Evolutionary conservation across 2,797 vertebrate species (phyloP).

Genomic region (Parotocinclus haroldoi): DNA sequence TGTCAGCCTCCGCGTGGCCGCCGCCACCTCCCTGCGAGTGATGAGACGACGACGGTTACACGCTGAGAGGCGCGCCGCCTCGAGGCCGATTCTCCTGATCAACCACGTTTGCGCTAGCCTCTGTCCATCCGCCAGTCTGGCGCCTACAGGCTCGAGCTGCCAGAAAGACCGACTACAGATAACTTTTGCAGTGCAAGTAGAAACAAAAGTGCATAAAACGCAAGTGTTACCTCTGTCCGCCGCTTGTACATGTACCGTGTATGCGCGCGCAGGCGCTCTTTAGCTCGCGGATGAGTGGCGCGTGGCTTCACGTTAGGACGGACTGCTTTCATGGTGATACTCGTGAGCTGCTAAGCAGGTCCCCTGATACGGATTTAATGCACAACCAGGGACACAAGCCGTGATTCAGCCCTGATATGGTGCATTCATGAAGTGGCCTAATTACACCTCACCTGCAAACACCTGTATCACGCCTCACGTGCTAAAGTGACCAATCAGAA

Average conservation of each 20-base stretch:
- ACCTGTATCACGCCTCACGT: not conserved
- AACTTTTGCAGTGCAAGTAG: too few species aligned
- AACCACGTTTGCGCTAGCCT: constrained; percentile 23
- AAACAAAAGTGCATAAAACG: too few species aligned
- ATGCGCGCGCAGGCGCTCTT: constrained; percentile 42
- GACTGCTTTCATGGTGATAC: constrained; percentile 26
- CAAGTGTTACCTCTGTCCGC: constrained; percentile 58
- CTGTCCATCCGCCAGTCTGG: constrained; percentile 3
- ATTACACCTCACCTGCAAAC: constrained; percentile 3
- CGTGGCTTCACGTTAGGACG: not conserved
- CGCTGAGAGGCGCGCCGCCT: constrained; percentile 63
- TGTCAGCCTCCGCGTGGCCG: constrained; percentile 50
- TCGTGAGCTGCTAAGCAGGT: not conserved
- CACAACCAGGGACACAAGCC: too few species aligned
- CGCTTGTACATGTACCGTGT: constrained; percentile 52
- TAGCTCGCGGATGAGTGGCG: constrained; percentile 5
- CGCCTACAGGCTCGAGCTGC: constrained; percentile 28
- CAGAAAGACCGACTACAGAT: not conserved
- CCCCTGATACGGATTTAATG: too few species aligned
- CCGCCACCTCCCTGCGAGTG: constrained; percentile 57
- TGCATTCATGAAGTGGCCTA: not conserved
- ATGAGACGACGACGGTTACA: constrained; percentile 54
- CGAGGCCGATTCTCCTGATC: constrained; percentile 58
- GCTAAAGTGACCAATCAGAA: constrained; percentile 3
- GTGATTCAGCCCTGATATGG: too few species aligned